These are phyloP conservation scores for Thymelicus lineola DNA, from an alignment of 2,888 invertebrate genomes.

Conservation along the genomic window DNA sequence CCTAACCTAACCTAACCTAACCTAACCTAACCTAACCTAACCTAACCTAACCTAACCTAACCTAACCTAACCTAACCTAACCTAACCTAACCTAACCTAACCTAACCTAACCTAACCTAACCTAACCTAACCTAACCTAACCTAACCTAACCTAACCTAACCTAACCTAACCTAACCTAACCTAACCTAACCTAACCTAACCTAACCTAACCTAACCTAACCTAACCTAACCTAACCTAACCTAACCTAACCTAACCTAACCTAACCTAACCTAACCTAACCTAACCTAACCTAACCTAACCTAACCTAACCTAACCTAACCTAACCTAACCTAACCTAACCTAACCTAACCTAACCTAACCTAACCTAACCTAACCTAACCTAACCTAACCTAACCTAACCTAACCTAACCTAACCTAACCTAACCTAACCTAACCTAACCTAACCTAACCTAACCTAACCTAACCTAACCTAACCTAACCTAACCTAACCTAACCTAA, in stretches of 20 bases:
- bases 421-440: background rate
- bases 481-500: no score
- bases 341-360: background rate
- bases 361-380: conserved; percentile 1
- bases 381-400: no score
- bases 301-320: conserved; percentile 6
- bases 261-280: conserved; percentile 35
- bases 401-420: no score
- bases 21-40: conserved; percentile 38
- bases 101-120: conserved; percentile 36
- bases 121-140: conserved; percentile 43
- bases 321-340: conserved; percentile 8
- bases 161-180: conserved; percentile 37
- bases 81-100: conserved; percentile 39
- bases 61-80: conserved; percentile 38
- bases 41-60: conserved; percentile 37
- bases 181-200: conserved; percentile 44
- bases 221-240: conserved; percentile 38
- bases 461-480: no score
- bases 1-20: conserved; percentile 35
- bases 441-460: background rate
- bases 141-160: conserved; percentile 34
- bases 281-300: conserved; percentile 26
- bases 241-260: conserved; percentile 18
- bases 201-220: conserved; percentile 44